These are phyloP conservation scores for Haliclystus octoradiatus DNA, from an alignment of 30 jellyfish, hydroid and myxozoan genomes.

Conservation along the genomic window DNA sequence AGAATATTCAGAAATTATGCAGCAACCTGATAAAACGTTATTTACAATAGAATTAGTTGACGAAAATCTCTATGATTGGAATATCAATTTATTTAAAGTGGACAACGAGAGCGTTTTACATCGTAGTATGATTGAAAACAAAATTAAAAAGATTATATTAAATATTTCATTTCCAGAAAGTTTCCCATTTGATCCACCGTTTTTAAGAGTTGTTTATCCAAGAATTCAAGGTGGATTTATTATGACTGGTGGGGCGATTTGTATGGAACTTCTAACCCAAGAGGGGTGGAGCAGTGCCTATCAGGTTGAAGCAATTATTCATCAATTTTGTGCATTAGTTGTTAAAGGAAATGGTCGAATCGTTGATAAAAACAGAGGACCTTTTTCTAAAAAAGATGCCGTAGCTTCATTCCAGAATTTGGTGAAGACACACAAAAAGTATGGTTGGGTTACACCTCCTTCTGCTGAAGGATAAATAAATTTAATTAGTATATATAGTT, in stretches of 20 bases:
- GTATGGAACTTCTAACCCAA: slow-evolving; percentile 82
- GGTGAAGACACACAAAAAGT: slow-evolving; percentile 52
- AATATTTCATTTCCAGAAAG: slow-evolving; percentile 63
- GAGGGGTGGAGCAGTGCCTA: slow-evolving; percentile 89
- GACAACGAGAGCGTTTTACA: slow-evolving; percentile 62
- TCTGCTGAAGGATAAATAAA: slow-evolving; percentile 47
- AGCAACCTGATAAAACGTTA: slow-evolving; percentile 4
- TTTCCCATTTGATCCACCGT: slow-evolving; percentile 82
- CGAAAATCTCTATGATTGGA: slow-evolving; percentile 61
- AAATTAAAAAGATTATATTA: slow-evolving; percentile 22
- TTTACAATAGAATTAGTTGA: slow-evolving; percentile 65
- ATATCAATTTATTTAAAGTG: slow-evolving; percentile 25
- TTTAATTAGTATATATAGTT: too few species aligned
- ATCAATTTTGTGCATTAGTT: slow-evolving; percentile 69
- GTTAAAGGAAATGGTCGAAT: slow-evolving; percentile 74
- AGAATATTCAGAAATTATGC: slow-evolving; percentile 35
- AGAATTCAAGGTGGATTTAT: slow-evolving; percentile 65
- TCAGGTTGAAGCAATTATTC: slow-evolving; percentile 64
- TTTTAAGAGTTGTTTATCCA: slow-evolving; percentile 73
- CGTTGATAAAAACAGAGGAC: slow-evolving; percentile 18
- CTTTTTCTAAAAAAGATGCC: slow-evolving; percentile 45
- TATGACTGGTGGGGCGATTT: slow-evolving; percentile 85
- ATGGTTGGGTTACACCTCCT: slow-evolving; percentile 86
- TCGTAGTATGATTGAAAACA: slow-evolving; percentile 37
- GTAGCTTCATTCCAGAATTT: slow-evolving; percentile 57